These are phyloP conservation scores for Gymnogyps californianus DNA, from an alignment of 2,113 vertebrate genomes.

Conservation along the genomic window DNA sequence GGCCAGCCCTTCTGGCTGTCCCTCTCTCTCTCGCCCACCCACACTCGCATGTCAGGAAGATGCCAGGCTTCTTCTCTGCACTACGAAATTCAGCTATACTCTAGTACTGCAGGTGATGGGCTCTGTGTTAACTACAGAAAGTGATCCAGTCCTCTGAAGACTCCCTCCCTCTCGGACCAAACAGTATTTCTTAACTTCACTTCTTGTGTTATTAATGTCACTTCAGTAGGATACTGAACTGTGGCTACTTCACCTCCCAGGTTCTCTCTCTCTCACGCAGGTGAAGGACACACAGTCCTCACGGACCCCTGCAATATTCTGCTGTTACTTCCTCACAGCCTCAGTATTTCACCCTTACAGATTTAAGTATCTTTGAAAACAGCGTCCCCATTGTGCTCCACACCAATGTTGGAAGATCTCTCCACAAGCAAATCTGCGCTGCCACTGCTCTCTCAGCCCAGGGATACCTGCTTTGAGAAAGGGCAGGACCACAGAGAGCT, in stretches of 20 bases:
- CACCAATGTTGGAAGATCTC: background rate
- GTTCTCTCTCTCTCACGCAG: background rate
- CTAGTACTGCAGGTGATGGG: background rate
- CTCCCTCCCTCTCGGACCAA: background rate
- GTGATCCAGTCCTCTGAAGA: background rate
- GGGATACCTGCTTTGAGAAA: background rate
- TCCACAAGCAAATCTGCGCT: background rate
- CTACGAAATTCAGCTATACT: background rate
- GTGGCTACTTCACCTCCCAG: background rate
- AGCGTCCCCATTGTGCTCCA: accelerated
- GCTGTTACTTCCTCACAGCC: background rate
- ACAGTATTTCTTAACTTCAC: background rate
- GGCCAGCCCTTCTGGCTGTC: background rate
- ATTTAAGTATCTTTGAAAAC: background rate
- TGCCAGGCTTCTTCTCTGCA: background rate
- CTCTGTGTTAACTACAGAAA: background rate
- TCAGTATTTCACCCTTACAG: background rate
- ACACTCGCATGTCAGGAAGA: background rate
- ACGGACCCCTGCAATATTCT: background rate
- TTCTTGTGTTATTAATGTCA: background rate
- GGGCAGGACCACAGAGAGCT: background rate
- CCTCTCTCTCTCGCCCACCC: background rate
- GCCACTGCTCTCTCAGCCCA: background rate
- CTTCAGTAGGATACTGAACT: background rate
- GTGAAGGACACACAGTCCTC: background rate